Evolutionary conservation across 2,113 vertebrate genomes (phyloP).

Genomic region (Hirundichthys speculiger): DNA sequence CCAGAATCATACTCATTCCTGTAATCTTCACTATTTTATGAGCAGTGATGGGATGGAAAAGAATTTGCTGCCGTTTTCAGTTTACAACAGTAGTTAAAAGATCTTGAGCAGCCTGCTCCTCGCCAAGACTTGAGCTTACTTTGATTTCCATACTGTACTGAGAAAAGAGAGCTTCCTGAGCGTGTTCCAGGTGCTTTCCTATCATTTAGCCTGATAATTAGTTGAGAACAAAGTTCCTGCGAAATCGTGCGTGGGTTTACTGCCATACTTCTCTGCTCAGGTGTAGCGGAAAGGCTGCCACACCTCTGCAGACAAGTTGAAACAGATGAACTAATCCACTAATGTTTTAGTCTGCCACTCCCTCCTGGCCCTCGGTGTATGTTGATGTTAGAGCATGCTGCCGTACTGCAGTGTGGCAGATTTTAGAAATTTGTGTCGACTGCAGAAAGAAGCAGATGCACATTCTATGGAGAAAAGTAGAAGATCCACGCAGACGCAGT

Average conservation of each 20-base stretch:
- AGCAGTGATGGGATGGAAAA: background rate
- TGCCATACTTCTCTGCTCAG: conserved; percentile 1
- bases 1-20: background rate
- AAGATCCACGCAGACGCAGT: no score
- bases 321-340: conserved; percentile 35
- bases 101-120: no score
- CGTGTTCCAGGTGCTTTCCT: background rate
- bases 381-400: background rate
- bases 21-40: background rate
- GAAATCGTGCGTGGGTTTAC: background rate
- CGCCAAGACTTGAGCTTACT: background rate
- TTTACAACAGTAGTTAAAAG: no score
- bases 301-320: conserved; percentile 58
- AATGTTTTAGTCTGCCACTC: conserved; percentile 34
- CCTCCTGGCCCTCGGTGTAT: conserved; percentile 8
- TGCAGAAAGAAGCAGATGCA: background rate
- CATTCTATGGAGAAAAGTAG: no score
- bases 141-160: no score
- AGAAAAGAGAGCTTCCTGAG: no score
- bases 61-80: no score
- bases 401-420: background rate
- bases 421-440: background rate
- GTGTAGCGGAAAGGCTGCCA: conserved; percentile 15
- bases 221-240: background rate
- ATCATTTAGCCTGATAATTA: background rate